phyloP scores from a whole-genome alignment of 2,113 vertebrate genomes.

The Leucopsar rothschildi region DNA sequence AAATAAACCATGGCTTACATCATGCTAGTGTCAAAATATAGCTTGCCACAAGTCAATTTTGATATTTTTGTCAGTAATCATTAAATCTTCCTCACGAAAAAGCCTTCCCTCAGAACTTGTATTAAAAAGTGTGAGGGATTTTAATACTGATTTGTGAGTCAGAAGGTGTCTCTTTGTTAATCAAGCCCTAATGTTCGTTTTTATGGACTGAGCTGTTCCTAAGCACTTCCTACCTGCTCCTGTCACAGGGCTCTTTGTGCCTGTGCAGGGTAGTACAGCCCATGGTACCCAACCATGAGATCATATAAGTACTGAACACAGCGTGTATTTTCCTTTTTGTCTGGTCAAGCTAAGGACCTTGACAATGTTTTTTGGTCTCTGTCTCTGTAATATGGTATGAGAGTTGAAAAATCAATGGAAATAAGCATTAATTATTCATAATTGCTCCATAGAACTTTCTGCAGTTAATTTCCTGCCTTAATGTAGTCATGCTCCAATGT shows the following conservation, averaged over 20 bases:
- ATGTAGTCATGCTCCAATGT: neutral
- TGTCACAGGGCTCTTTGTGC: neutral
- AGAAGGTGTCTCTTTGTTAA: neutral
- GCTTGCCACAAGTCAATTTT: neutral
- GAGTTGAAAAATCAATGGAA: neutral
- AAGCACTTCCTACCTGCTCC: neutral
- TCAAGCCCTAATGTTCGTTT: neutral
- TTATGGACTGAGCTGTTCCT: neutral
- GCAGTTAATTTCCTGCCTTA: neutral
- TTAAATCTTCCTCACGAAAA: neutral
- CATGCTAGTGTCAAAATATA: neutral
- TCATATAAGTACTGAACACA: neutral
- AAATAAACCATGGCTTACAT: neutral
- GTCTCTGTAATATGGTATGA: neutral
- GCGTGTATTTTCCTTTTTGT: neutral
- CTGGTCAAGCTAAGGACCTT: neutral
- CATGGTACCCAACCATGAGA: neutral
- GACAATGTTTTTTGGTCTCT: neutral
- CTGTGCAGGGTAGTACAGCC: neutral
- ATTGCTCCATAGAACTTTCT: neutral
- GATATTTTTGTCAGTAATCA: neutral
- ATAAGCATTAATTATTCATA: neutral
- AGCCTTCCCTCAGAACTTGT: neutral
- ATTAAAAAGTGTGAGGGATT: neutral
- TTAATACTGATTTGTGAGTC: neutral